Conservation (phyloP, 2,888 invertebrate species). For the Teleiodes luculella region DNA sequence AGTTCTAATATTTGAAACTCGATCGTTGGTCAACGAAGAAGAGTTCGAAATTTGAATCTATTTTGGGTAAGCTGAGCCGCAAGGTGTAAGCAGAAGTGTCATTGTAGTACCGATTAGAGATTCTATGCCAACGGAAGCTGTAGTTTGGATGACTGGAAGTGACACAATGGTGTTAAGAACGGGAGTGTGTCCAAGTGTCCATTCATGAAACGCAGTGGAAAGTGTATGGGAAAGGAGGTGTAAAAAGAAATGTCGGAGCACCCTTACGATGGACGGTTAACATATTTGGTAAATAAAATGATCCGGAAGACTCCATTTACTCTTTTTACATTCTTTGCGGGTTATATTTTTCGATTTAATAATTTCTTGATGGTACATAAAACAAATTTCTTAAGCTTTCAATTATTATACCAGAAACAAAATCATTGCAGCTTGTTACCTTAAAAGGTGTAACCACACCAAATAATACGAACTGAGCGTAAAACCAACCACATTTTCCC, state of each 20-base stretch:
- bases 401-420: too few relatives aligned
- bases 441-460: too few relatives aligned
- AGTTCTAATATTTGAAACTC: not conserved
- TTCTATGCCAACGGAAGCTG: slow-evolving; percentile 56
- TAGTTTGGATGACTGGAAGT: slow-evolving; percentile 40
- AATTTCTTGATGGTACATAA: too few relatives aligned
- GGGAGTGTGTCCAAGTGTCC: slow-evolving; percentile 41
- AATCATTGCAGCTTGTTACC: too few relatives aligned
- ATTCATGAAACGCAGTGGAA: slow-evolving; percentile 13
- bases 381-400: too few relatives aligned
- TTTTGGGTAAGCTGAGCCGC: slow-evolving; percentile 2
- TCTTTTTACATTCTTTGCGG: not conserved
- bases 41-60: slow-evolving; percentile 5
- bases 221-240: slow-evolving; percentile 9
- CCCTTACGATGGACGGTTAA: slow-evolving; percentile 4
- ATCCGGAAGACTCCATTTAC: slow-evolving; percentile 5
- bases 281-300: slow-evolving; percentile 2
- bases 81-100: slow-evolving; percentile 40
- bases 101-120: slow-evolving; percentile 57
- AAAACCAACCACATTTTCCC: not conserved
- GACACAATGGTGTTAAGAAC: slow-evolving; percentile 52
- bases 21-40: slow-evolving; percentile 1
- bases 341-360: too few relatives aligned
- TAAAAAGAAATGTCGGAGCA: slow-evolving; percentile 9
- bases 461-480: too few relatives aligned